phyloP scores from a whole-genome alignment of 2,888 invertebrate genomes.

The Sesia apiformis region DNA sequence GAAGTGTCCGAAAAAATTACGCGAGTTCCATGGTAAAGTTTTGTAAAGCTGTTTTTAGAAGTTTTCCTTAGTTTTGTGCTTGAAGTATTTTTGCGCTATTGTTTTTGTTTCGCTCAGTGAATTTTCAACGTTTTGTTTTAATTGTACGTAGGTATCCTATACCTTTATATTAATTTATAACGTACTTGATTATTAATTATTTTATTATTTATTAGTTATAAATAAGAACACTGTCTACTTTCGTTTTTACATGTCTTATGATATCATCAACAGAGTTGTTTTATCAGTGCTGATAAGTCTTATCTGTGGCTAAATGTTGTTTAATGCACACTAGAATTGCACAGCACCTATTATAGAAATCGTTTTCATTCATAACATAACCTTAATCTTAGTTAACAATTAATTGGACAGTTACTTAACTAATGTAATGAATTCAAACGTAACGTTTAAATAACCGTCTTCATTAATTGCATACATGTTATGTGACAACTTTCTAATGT shows the following conservation, averaged over 20 bases:
- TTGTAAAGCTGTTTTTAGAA: background rate
- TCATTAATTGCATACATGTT: too few species aligned
- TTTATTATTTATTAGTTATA: constrained; percentile 10
- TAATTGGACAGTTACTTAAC: too few species aligned
- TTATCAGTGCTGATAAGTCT: constrained; percentile 60
- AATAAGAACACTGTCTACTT: constrained; percentile 14
- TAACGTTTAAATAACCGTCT: too few species aligned
- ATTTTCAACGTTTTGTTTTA: constrained; percentile 41
- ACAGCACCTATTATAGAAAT: too few species aligned
- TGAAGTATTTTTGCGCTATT: constrained; percentile 39
- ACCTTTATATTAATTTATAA: too few species aligned
- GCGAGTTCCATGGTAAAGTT: constrained; percentile 47
- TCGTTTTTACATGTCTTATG: constrained; percentile 23
- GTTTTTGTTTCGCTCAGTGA: constrained; percentile 55
- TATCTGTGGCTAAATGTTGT: constrained; percentile 40
- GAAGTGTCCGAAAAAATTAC: constrained; percentile 50
- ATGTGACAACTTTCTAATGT: too few species aligned
- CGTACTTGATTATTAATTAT: background rate
- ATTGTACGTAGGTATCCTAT: constrained; percentile 32
- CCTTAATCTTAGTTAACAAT: too few species aligned
- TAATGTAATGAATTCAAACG: too few species aligned
- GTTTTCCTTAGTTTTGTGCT: constrained; percentile 17
- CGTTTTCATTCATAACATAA: too few species aligned
- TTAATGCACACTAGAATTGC: constrained; percentile 20
- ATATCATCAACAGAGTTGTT: constrained; percentile 62